phyloP scores from a whole-genome alignment of 2,797 vertebrate species.

The Ataeniobius toweri region DNA sequence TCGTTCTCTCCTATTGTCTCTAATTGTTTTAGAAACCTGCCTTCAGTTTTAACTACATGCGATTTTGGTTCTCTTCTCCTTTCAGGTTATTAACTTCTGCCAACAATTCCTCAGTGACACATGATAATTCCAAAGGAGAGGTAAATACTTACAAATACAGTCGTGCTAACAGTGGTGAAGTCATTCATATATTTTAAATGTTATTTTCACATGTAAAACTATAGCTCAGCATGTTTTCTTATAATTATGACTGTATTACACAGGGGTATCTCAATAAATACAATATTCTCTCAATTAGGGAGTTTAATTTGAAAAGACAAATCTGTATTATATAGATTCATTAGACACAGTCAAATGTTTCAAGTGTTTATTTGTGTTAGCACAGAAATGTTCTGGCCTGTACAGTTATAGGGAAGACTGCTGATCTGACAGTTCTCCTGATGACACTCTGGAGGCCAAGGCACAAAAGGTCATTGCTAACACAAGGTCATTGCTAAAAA shows the following conservation, averaged over 20 bases:
- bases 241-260: background rate
- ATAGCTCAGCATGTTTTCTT: background rate
- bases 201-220: no score
- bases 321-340: background rate
- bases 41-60: conserved; percentile 3
- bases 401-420: no score
- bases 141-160: conserved; percentile 67
- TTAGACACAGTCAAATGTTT: no score
- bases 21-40: conserved; percentile 3
- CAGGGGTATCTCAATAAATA: background rate
- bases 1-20: background rate
- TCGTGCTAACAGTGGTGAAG: background rate
- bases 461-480: no score
- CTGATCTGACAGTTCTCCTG: no score
- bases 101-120: conserved; percentile 84
- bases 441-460: no score
- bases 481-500: no score
- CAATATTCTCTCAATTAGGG: background rate
- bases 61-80: conserved; percentile 41
- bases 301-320: background rate
- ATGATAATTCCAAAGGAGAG: conserved; percentile 86
- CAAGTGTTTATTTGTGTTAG: background rate
- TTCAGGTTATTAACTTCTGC: conserved; percentile 89
- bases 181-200: background rate
- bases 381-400: no score